These are phyloP conservation scores for Procavia capensis DNA, from an alignment of 2,113 vertebrate genomes.

Conservation along the genomic window DNA sequence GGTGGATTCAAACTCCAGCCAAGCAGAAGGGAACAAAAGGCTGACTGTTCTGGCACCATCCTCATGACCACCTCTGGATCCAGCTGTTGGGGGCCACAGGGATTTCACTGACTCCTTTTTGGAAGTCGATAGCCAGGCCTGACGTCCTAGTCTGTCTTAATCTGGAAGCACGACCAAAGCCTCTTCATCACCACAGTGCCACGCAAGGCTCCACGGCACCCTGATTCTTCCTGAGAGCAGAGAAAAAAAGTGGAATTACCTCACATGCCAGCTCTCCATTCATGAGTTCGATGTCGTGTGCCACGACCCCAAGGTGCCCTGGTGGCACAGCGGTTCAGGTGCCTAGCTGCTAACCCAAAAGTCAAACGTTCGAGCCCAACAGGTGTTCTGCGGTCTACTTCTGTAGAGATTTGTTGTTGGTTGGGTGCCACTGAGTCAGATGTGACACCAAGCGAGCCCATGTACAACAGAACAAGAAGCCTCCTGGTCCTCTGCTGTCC, in stretches of 20 bases:
- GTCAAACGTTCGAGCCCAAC: too few relatives aligned
- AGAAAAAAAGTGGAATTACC: not conserved
- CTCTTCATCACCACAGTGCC: not conserved
- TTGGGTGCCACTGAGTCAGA: too few relatives aligned
- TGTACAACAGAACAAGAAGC: too few relatives aligned
- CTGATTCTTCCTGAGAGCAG: not conserved
- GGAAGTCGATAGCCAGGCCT: not conserved
- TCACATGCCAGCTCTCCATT: not conserved
- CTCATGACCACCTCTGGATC: too few relatives aligned
- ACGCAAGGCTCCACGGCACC: not conserved
- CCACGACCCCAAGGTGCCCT: not conserved
- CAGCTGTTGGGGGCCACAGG: not conserved
- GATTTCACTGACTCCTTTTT: not conserved
- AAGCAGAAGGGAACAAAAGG: too few relatives aligned
- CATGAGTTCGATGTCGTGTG: not conserved
- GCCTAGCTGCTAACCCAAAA: not conserved
- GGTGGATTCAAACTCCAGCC: too few relatives aligned
- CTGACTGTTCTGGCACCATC: too few relatives aligned
- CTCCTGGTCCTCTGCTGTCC: too few relatives aligned
- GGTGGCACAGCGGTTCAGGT: not conserved
- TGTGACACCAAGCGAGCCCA: too few relatives aligned
- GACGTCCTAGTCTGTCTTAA: not conserved
- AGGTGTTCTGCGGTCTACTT: too few relatives aligned
- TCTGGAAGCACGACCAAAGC: not conserved
- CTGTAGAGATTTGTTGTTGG: too few relatives aligned